Evolutionary conservation across 2,113 vertebrate genomes (phyloP).

Genomic region (Pedetes capensis): DNA sequence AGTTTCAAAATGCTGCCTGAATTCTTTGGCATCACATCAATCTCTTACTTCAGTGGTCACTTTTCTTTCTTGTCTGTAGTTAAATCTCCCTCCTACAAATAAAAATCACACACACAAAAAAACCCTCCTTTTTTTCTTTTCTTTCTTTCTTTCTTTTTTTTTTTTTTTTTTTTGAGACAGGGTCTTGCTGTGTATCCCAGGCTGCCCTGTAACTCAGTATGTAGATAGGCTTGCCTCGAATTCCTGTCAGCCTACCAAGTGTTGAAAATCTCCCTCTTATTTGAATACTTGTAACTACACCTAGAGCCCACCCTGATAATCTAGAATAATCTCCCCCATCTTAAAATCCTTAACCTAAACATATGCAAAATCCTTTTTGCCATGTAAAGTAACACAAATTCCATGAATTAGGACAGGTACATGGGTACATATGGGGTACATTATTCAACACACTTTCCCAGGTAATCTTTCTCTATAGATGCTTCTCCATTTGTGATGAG

Average conservation of each 20-base stretch:
- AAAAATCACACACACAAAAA: too few relatives aligned
- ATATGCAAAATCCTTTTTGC: not conserved
- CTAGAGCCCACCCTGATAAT: not conserved
- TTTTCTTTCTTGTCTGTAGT: not conserved
- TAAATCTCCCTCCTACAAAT: too few relatives aligned
- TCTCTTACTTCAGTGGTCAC: not conserved
- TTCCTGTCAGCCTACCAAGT: too few relatives aligned
- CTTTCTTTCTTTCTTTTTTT: too few relatives aligned
- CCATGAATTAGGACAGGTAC: not conserved
- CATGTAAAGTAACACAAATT: not conserved
- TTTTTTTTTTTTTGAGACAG: too few relatives aligned
- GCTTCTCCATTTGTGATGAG: not conserved
- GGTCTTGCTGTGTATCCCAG: too few relatives aligned
- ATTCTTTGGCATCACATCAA: not conserved
- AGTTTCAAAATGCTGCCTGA: not conserved
- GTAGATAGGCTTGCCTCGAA: too few relatives aligned
- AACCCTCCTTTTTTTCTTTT: too few relatives aligned
- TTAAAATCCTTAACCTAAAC: conserved; percentile 29
- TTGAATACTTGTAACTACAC: not conserved
- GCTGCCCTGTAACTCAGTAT: too few relatives aligned
- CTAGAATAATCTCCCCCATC: not conserved
- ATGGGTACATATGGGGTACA: not conserved
- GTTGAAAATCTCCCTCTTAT: not conserved
- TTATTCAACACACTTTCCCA: not conserved
- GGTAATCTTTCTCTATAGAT: not conserved